Percentiles rank a stretch among this genome's conserved stretches.
Evolutionary conservation across 2,888 invertebrate genomes (phyloP).

Genomic region (Philopedon plagiatum): DNA sequence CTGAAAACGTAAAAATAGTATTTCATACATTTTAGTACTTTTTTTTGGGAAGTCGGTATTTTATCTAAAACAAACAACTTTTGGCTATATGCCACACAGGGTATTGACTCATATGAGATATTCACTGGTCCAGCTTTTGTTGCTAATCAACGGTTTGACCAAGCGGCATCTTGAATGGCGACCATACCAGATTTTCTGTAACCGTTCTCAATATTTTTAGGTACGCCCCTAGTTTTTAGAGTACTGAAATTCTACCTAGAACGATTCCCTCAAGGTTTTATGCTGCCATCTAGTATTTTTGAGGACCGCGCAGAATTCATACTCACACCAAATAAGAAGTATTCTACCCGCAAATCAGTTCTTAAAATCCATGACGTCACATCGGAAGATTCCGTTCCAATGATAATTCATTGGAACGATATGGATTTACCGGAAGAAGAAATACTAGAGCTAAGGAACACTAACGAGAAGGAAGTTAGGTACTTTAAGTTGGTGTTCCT

Average conservation of each 20-base stretch:
- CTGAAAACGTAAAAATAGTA: too few species aligned
- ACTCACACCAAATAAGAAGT: not conserved
- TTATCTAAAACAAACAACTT: too few species aligned
- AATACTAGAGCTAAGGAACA: constrained; percentile 43
- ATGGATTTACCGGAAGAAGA: constrained; percentile 20
- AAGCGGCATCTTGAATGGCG: too few species aligned
- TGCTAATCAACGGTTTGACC: too few species aligned
- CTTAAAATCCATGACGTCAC: constrained; percentile 50
- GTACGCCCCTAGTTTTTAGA: constrained; percentile 27
- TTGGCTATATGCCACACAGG: too few species aligned
- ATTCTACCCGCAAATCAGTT: not conserved
- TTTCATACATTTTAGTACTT: too few species aligned
- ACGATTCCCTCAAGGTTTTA: constrained; percentile 31
- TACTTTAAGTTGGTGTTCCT: constrained; percentile 48
- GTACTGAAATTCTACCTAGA: constrained; percentile 32
- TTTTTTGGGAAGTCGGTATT: too few species aligned
- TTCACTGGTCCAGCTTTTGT: too few species aligned
- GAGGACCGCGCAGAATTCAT: constrained; percentile 25
- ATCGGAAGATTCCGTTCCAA: constrained; percentile 39
- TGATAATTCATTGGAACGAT: constrained; percentile 54
- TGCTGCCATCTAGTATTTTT: constrained; percentile 30
- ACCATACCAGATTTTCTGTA: too few species aligned
- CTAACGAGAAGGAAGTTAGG: constrained; percentile 51
- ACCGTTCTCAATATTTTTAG: constrained; percentile 12
- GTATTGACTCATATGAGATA: too few species aligned